phyloP scores from a whole-genome alignment of 2,888 invertebrate genomes.

The Dinocampus coccinellae region DNA sequence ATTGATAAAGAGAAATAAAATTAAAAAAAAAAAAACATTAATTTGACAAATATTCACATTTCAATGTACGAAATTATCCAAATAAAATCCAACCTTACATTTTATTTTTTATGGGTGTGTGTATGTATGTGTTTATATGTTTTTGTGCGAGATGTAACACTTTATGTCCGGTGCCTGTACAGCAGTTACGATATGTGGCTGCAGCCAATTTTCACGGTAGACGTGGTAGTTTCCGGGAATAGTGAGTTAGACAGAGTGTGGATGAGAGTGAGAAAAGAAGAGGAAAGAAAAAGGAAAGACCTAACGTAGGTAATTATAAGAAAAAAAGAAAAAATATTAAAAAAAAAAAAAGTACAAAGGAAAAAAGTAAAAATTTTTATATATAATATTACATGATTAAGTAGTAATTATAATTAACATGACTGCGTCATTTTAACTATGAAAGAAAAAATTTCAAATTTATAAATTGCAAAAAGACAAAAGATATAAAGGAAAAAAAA shows the following conservation, averaged over 20 bases:
- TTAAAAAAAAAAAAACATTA: too few relatives aligned
- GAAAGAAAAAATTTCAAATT: background rate
- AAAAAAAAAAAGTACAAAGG: too few relatives aligned
- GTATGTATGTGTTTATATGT: background rate
- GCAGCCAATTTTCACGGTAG: conserved; percentile 19
- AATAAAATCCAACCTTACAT: background rate
- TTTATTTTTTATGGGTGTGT: background rate
- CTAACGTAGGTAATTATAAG: background rate
- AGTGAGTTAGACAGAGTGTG: background rate
- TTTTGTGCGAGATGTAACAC: background rate
- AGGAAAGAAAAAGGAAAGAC: background rate
- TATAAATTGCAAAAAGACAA: too few relatives aligned
- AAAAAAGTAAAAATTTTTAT: too few relatives aligned
- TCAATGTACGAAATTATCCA: background rate
- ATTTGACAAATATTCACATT: too few relatives aligned
- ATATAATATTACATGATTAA: background rate
- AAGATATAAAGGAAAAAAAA: background rate
- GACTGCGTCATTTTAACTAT: background rate
- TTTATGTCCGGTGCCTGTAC: background rate
- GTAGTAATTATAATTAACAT: background rate
- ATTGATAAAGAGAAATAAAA: too few relatives aligned
- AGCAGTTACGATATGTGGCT: background rate
- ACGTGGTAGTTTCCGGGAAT: conserved; percentile 25
- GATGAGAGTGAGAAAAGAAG: background rate
- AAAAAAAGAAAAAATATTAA: background rate